Evolutionary conservation across 2,888 invertebrate species (phyloP), one percentile per base, ranked within the genome.

Genomic region (Caenorhabditis sulstoni): DNA sequence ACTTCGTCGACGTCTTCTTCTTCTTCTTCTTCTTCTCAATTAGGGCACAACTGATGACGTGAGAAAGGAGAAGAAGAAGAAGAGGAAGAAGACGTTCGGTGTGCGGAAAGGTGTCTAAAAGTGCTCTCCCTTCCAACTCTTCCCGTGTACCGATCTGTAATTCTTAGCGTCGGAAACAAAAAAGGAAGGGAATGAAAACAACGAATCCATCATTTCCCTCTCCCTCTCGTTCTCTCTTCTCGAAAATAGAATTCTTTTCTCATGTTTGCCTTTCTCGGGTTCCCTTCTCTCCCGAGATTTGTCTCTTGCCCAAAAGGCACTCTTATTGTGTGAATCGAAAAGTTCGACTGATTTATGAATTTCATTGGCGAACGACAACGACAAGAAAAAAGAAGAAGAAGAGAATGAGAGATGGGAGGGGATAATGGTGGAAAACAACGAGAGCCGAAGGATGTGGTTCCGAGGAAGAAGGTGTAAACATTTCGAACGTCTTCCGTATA

Each of bases 121-220:
- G 52, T 52, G 52, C 29, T 47, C 3, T 23, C 37, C 41, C 22
- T 16, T n/a, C n/a, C 23, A 39, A 3, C 9, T 18, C 18, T 11
- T 44, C n/a, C 7, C 45, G 22, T 64, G 52, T 41, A 64, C 64
- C 52, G 52, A 64, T 64, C 64, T 64, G 64, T 64, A 52, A 64
- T 65, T 65, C 65, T 35, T 65, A 47, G 37, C 41, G 37, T 37
- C 37, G 37, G 37, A 41, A 14, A 11, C 11, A 11, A 41, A 11
- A 41, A 41, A 11, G 41, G 41, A 41, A 14, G 29, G 29, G 11
- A 45, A 59, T 61, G 49, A 62, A 66, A 66, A 66, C 66, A 66
- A 66, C 47, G 37, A 66, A 66, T 66, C 57, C 57, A 66, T 66
- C 66, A 66, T 66, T 55, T n/a, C n/a, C n/a, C n/a, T n/a, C n/a